Conservation (phyloP, 2,888 invertebrate genomes). For the Nycteola revayana region DNA sequence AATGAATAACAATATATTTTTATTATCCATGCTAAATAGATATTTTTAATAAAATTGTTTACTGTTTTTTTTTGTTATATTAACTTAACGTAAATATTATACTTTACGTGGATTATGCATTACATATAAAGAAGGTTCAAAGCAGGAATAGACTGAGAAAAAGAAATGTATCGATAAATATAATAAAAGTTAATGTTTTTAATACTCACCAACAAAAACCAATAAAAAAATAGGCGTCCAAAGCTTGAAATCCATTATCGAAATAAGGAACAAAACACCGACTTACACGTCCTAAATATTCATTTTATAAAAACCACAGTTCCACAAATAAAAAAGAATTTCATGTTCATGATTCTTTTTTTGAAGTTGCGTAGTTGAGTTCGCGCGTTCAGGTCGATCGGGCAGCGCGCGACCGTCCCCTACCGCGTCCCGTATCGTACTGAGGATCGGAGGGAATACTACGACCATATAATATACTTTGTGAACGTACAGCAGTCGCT, state of each 20-base stretch:
- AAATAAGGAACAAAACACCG: not conserved
- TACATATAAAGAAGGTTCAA: too few relatives aligned
- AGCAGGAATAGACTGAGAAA: too few relatives aligned
- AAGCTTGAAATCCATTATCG: constrained; percentile 46
- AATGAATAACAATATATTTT: too few relatives aligned
- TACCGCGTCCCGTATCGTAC: constrained; percentile 13
- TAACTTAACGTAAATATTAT: too few relatives aligned
- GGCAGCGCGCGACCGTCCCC: constrained; percentile 10
- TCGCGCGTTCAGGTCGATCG: constrained; percentile 15
- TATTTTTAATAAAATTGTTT: too few relatives aligned
- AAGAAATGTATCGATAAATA: too few relatives aligned
- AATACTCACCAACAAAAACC: constrained; percentile 40
- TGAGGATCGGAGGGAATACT: constrained; percentile 26
- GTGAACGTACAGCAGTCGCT: too few relatives aligned
- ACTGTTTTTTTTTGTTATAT: too few relatives aligned
- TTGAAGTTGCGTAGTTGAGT: constrained; percentile 21
- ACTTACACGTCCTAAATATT: too few relatives aligned
- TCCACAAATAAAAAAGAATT: constrained; percentile 6
- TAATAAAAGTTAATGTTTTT: too few relatives aligned
- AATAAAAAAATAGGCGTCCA: constrained; percentile 32
- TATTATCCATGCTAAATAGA: too few relatives aligned
- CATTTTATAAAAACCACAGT: constrained; percentile 6
- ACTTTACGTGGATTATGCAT: too few relatives aligned
- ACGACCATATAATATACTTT: constrained; percentile 2
- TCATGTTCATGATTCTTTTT: constrained; percentile 3